phyloP scores from a whole-genome alignment of 2,888 invertebrate species.

The Drosophila cognata region DNA sequence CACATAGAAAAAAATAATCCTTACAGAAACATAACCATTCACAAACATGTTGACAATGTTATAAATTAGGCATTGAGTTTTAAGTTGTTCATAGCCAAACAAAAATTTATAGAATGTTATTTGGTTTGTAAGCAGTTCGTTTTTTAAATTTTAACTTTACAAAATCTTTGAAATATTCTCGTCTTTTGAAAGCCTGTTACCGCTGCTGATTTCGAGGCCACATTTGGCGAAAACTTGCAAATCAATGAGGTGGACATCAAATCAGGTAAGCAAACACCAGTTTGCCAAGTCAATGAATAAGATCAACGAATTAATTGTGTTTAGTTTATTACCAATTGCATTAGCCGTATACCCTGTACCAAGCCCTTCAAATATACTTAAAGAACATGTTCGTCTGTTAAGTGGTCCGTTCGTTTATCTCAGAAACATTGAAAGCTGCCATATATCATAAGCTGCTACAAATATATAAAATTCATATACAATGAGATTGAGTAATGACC shows the following conservation, averaged over 20 bases:
- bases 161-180: constrained; percentile 4
- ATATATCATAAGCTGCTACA: not conserved
- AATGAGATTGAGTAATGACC: not conserved
- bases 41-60: constrained; percentile 18
- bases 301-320: constrained; percentile 66
- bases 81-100: constrained; percentile 18
- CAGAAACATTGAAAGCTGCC: not conserved
- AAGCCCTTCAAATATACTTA: too few relatives aligned
- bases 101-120: constrained; percentile 37
- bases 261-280: constrained; percentile 9
- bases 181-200: not conserved
- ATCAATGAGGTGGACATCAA: constrained; percentile 5
- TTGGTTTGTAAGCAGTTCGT: constrained; percentile 52
- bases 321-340: constrained; percentile 17
- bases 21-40: constrained; percentile 3
- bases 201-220: not conserved
- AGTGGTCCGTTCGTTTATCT: constrained; percentile 10
- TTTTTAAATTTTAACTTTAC: not conserved
- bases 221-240: constrained; percentile 10
- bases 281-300: constrained; percentile 33
- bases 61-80: constrained; percentile 27
- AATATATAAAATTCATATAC: not conserved
- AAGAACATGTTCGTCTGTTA: not conserved
- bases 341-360: constrained; percentile 11
- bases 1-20: not conserved